phyloP scores from a whole-genome alignment of 2,888 invertebrate species.

The Drosophila eohydei region DNA sequence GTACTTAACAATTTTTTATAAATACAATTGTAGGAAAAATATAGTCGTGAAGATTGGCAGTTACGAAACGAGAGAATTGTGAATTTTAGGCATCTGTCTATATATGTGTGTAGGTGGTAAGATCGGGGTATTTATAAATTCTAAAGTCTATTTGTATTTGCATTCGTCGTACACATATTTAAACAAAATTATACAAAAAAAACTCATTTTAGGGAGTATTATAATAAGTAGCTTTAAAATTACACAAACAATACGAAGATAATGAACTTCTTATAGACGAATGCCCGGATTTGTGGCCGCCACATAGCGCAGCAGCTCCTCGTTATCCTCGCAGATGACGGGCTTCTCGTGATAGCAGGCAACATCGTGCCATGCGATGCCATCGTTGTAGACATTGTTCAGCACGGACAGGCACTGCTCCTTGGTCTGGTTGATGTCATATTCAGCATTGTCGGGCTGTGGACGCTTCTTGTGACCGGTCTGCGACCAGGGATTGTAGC shows the following conservation, averaged over 20 bases:
- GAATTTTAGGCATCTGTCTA: conserved; percentile 35
- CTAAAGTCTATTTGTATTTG: conserved; percentile 84
- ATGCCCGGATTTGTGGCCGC: conserved; percentile 93
- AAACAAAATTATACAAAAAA: conserved; percentile 78
- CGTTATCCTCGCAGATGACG: conserved; percentile 95
- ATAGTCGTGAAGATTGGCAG: conserved; percentile 63
- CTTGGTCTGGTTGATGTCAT: conserved; percentile 93
- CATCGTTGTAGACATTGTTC: conserved; percentile 97
- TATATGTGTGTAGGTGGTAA: conserved; percentile 60
- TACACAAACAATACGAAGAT: conserved; percentile 74
- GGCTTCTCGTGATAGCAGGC: conserved; percentile 97
- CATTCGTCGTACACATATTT: conserved; percentile 75
- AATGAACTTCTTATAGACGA: conserved; percentile 88
- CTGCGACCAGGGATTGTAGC: conserved; percentile 95
- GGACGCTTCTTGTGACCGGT: conserved; percentile 95
- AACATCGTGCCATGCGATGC: conserved; percentile 97
- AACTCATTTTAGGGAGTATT: conserved; percentile 80
- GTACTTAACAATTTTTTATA: conserved; percentile 67
- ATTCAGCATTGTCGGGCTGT: conserved; percentile 96
- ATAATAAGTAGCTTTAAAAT: conserved; percentile 79
- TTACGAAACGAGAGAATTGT: conserved; percentile 55
- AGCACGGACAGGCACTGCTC: conserved; percentile 95
- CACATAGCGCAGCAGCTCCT: conserved; percentile 94
- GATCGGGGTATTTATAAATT: conserved; percentile 80
- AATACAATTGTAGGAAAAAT: conserved; percentile 57